Base-by-base conservation (phyloP, 2,797 vertebrate genomes). In the Sternotherus odoratus region DNA sequence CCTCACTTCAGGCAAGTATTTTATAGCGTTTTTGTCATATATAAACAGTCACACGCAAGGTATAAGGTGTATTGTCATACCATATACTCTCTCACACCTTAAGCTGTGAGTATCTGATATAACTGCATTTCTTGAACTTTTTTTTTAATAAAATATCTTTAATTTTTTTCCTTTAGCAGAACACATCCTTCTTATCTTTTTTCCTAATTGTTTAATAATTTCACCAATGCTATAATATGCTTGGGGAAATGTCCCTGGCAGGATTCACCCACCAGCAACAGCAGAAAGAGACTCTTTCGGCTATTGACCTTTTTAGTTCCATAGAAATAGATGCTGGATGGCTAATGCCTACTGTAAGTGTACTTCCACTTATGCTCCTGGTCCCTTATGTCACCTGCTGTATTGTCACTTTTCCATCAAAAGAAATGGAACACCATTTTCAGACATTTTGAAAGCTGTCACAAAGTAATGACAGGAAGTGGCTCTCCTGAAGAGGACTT, bases 1-100 rank as follows among this genome's bases (percentile, higher is more conserved):
- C 43, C 24, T 36, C 1, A 46, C 88, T 93, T 77, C 24, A 77
- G 50, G 74, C 53, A 30, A 39, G 2, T 30, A 12, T 80, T 81
- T 85, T 46, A 26, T 48, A 6, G 2, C 5, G 48, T 77, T 86
- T 90, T 1, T 46, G 23, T 77, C 30, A 8, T 49, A 1, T 77
- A 43, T 78, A 19, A n/a, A 9, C 33, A n/a, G 15, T 69, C 89
- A 21, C 23, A 43, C 36, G 7, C 23, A 13, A 72, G 66, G 23
- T 12, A 43, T 7, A 13, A 57, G 23, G 8, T 78, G 8, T 63
- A 19, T 78, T 57, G 15, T 39, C 36, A 26, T 74, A 43, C 23
- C 11, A 2, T 56, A 6, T 82, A 16, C 24, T 82, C 66, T 60
- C 36, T 8, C 87, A 77, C 0, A 0, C 63, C 1, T 48, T 77